Base-by-base conservation (phyloP, 1,140 invertebrate genomes). In the Macrobrachium rosenbergii region DNA sequence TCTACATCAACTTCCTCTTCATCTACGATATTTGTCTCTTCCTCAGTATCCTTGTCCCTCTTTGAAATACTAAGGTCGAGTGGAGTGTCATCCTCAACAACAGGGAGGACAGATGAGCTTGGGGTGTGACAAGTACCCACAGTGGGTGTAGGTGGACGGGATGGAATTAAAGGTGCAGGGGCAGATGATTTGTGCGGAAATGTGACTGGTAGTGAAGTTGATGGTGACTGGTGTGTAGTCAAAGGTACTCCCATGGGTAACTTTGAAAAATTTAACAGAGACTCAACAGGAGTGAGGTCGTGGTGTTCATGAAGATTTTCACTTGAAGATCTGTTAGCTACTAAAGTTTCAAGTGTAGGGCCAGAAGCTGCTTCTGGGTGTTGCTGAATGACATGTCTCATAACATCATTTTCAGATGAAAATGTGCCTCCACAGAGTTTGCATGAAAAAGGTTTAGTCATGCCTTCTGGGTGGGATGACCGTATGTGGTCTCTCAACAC, bases 401-500 rank as follows among this genome's bases (percentile, higher is more conserved):
- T 82, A 10, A 86, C 89, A 43, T 90, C 88, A 45, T 83, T 89
- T n/a, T 88, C 79, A 11, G 82, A 89, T 17, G 79, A 63, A 82
- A 89, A 89, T 59, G 89, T 72, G 28, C 82, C 79, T 19, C 85
- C 87, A 62, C 89, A 90, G 43, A 90, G 45, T 62, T 83, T 80
- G 64, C 89, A 90, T 12, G 87, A 88, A 52, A 78, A 90, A n/a
- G 89, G 89, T 64, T 90, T 90, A 19, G 84, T 88, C 11, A 90
- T 73, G n/a, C 87, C 89, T 60, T 89, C 86, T 3, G 86, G 85
- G 82, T 90, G 90, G 19, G 89, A 89, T 19, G 89, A 90, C n/a
- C 88, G 88, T 79, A 90, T 90, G 73, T 90, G 90, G 62, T 90
- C 90, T 21, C 88, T 85, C 59, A 90, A 83, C 37, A 90, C 83